phyloP scores from a whole-genome alignment of 2,797 vertebrate species.

The Sebastes itinus region DNA sequence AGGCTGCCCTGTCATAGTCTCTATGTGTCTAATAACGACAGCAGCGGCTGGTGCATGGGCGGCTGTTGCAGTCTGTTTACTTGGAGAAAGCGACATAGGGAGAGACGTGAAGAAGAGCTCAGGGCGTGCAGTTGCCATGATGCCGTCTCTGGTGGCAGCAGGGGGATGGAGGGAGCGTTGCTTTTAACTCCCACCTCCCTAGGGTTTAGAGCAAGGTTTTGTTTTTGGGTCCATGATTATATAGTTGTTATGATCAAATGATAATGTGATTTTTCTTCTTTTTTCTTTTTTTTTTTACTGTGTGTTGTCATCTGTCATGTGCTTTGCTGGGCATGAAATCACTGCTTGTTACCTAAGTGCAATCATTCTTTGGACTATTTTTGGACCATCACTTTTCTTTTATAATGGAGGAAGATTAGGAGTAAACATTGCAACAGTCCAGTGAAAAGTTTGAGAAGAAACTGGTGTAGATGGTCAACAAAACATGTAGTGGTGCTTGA shows the following conservation, averaged over 20 bases:
- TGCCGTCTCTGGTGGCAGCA: slow-evolving; percentile 41
- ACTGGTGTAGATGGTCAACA: neutral
- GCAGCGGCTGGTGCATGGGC: slow-evolving; percentile 5
- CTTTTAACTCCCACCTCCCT: slow-evolving; percentile 18
- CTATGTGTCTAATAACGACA: neutral
- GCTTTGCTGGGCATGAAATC: neutral
- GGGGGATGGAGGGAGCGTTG: neutral
- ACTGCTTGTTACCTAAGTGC: neutral
- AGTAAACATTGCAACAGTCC: neutral
- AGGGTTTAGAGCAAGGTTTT: neutral
- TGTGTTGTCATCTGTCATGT: neutral
- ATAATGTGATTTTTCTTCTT: neutral
- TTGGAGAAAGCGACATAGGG: neutral
- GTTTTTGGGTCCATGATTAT: neutral
- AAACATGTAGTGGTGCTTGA: neutral
- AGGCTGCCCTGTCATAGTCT: slow-evolving; percentile 35
- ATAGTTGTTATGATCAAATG: slow-evolving; percentile 4
- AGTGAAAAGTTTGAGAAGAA: neutral
- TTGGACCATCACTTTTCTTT: neutral
- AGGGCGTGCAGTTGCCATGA: slow-evolving; percentile 44
- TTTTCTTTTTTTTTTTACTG: neutral
- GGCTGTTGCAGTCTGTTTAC: slow-evolving; percentile 41
- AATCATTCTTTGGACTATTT: neutral
- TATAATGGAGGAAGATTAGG: neutral
- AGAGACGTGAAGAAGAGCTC: slow-evolving; percentile 14